Percentiles rank a stretch among this genome's conserved stretches.
Conservation (phyloP, 2,113 vertebrate genomes). For the Nothoprocta pentlandii region DNA sequence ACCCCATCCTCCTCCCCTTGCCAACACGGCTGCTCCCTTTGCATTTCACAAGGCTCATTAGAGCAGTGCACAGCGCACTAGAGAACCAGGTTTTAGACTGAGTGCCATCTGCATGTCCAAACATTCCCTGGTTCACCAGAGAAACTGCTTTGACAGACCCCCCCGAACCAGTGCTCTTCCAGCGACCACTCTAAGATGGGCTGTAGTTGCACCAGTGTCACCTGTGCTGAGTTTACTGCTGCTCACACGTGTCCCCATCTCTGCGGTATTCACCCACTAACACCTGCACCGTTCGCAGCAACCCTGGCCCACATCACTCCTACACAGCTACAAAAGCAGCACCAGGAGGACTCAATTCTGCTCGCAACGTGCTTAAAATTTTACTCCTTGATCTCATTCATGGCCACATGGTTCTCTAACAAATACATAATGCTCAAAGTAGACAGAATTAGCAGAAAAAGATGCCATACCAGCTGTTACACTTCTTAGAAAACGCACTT, state of each 20-base stretch:
- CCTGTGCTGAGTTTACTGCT: background rate
- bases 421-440: conserved; percentile 4
- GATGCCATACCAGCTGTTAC: conserved; percentile 20
- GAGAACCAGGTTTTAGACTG: conserved; percentile 24
- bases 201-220: background rate
- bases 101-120: conserved; percentile 58
- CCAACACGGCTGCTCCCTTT: background rate
- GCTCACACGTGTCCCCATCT: background rate
- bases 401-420: background rate
- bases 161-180: background rate
- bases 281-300: background rate
- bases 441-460: conserved; percentile 6
- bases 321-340: background rate
- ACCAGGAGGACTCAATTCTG: background rate
- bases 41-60: background rate
- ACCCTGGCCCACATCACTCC: background rate
- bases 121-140: background rate
- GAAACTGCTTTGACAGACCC: background rate
- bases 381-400: conserved; percentile 9
- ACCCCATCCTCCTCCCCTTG: background rate
- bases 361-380: background rate
- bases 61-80: background rate
- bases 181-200: background rate
- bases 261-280: background rate
- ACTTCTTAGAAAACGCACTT: background rate